Conservation (phyloP, 2,113 vertebrate genomes). For the Candoia aspera region DNA sequence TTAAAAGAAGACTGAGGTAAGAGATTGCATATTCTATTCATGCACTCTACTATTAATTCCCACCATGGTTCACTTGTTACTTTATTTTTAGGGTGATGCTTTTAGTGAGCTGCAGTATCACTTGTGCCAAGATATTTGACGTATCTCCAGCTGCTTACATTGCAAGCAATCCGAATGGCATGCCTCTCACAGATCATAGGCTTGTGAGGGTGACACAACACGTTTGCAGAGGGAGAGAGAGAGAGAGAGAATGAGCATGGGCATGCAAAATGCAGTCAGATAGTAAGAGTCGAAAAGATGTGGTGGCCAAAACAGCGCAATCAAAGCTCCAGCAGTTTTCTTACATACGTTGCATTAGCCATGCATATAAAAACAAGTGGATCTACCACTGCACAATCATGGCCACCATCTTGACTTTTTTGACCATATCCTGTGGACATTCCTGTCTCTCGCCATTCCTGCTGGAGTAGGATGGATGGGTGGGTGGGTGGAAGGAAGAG, state of each 20-base stretch:
- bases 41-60: slow-evolving; percentile 76
- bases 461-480: background rate
- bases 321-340: no score
- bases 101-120: slow-evolving; percentile 81
- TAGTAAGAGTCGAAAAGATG: slow-evolving; percentile 45
- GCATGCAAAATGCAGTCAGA: slow-evolving; percentile 45
- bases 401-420: background rate
- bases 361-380: background rate
- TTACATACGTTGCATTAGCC: background rate
- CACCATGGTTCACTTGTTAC: slow-evolving; percentile 80
- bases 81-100: slow-evolving; percentile 86
- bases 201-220: slow-evolving; percentile 72
- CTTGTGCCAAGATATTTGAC: slow-evolving; percentile 82
- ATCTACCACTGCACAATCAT: background rate
- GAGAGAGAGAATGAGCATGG: background rate
- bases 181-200: slow-evolving; percentile 82
- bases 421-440: background rate
- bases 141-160: slow-evolving; percentile 86
- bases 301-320: no score
- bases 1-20: slow-evolving; percentile 78
- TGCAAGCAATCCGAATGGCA: slow-evolving; percentile 79
- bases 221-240: slow-evolving; percentile 57
- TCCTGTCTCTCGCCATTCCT: background rate
- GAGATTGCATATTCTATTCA: slow-evolving; percentile 79
- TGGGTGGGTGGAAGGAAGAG: background rate